Evolutionary conservation across 2,888 invertebrate species (phyloP).

Genomic region (Drosophila paranaensis): DNA sequence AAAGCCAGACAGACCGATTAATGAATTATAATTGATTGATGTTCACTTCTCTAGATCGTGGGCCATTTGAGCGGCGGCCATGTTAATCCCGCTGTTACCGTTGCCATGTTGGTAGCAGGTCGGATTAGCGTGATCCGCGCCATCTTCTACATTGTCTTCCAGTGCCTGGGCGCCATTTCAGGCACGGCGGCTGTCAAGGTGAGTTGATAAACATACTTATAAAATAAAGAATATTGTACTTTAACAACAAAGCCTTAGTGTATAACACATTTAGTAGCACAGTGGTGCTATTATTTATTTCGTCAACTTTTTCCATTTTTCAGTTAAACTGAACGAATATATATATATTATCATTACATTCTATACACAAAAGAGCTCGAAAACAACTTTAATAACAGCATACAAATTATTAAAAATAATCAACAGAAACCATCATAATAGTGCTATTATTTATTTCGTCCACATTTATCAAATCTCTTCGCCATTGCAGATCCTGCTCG

Average conservation of each 20-base stretch:
- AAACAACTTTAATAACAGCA: no score
- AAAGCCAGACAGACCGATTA: background rate
- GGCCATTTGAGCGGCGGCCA: conserved; percentile 96
- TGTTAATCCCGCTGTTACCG: conserved; percentile 96
- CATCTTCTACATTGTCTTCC: conserved; percentile 91
- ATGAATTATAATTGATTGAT: background rate
- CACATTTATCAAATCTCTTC: conserved; percentile 12
- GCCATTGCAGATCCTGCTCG: conserved; percentile 87
- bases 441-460: no score
- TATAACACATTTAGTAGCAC: no score
- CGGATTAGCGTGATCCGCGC: conserved; percentile 91
- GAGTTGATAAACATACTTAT: conserved; percentile 38
- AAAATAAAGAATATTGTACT: no score
- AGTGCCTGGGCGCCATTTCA: conserved; percentile 92
- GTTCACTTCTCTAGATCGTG: conserved; percentile 87
- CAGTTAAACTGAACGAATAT: no score
- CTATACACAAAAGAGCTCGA: no score
- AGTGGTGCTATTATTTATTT: no score
- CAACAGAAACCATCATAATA: no score
- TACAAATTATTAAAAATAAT: no score
- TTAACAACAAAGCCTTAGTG: no score
- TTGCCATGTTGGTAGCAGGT: conserved; percentile 91
- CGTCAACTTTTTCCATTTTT: no score
- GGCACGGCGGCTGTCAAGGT: conserved; percentile 91
- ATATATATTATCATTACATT: no score